Base-by-base conservation (phyloP, 1,140 invertebrate species). In the Nephila pilipes region DNA sequence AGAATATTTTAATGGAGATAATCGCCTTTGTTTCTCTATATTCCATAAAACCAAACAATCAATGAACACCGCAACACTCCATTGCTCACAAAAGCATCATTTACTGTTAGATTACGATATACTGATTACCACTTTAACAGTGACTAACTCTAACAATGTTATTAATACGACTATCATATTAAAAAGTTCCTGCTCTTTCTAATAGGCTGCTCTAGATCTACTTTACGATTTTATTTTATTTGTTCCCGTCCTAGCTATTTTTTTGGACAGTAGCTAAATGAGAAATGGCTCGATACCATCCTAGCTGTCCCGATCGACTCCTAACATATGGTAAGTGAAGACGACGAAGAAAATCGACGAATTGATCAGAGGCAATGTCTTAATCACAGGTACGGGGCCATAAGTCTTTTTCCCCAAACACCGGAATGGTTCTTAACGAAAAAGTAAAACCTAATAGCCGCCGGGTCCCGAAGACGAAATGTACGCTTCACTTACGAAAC, bases 401-500 rank as follows among this genome's bases (percentile, higher is more conserved):
- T 65, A 65, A 65, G 63, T 65, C 63, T 65, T 65, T 14, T 14
- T 29, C 25, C n/a, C 63, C 46, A 46, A 46, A 46, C 46, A 46
- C 46, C n/a, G 63, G 63, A 65, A 65, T 65, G 63, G 63, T 1
- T 29, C 63, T 65, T 46, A 25, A n/a, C 12, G 63, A 65, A 65
- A 25, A 65, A 65, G 25, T 8, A 65, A 65, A 65, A 65, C 63
- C 63, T 65, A 65, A 65, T 65, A 29, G 63, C 63, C 22, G 63
- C n/a, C 63, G 2, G 63, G n/a, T 46, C 63, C 63, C 63, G 22
- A 75, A 75, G 65, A 75, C 65, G 65, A 32, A 75, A 75, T 75
- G 65, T 75, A 75, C 65, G 25, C 65, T 75, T 75, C 65, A 36
- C 65, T 75, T 32, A n/a, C 22, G 63, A 65, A 75, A 75, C 65